Evolutionary conservation across 2,797 vertebrate species (phyloP).

Genomic region (Muraenolepis orangiensis): DNA sequence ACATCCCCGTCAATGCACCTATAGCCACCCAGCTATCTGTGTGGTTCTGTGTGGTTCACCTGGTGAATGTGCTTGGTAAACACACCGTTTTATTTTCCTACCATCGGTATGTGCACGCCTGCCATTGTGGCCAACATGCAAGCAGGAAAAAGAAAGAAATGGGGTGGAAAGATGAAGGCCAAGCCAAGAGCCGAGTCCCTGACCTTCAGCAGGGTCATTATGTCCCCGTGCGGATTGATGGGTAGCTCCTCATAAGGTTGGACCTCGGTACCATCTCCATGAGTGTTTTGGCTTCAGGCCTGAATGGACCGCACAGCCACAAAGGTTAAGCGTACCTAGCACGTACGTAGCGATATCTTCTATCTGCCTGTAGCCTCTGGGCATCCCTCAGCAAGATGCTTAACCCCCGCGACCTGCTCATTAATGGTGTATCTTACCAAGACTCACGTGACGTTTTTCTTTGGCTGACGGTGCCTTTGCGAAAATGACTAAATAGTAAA

Average conservation of each 20-base stretch:
- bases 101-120: conserved; percentile 25
- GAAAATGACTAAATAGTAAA: not conserved
- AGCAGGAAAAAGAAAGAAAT: not conserved
- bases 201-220: conserved; percentile 6
- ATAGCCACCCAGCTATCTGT: conserved; percentile 68
- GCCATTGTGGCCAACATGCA: conserved; percentile 25
- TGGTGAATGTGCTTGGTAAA: conserved; percentile 55
- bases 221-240: not conserved
- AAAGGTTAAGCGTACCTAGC: not conserved
- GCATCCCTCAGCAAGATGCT: not conserved
- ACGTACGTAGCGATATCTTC: not conserved
- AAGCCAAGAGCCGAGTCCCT: conserved; percentile 18
- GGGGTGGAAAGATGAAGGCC: conserved; percentile 6
- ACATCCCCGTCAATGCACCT: conserved; percentile 72
- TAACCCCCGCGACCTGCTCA: not conserved
- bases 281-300: not conserved
- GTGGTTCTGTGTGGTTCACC: conserved; percentile 60
- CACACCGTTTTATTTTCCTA: conserved; percentile 37
- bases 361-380: not conserved
- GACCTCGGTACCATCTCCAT: not conserved
- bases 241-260: not conserved
- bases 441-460: not conserved
- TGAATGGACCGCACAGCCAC: not conserved
- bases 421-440: not conserved
- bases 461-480: not conserved